A percentile compares a stretch with the other conserved stretches of the same genome.
Evolutionary conservation across 2,888 invertebrate genomes (phyloP).

Genomic region (Watsonalla binaria): DNA sequence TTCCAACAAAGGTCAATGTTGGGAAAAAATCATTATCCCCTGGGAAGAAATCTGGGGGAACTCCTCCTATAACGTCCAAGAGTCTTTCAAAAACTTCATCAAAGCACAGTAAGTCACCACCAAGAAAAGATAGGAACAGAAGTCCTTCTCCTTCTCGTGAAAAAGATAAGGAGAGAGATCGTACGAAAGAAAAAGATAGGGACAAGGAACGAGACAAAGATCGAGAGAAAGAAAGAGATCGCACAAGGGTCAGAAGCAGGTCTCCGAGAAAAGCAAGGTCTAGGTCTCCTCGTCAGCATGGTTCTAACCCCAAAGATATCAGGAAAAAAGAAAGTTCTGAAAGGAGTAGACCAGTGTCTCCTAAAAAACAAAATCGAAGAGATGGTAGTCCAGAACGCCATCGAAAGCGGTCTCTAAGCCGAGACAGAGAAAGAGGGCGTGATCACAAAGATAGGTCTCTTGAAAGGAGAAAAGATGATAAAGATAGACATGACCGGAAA

Average conservation of each 20-base stretch:
- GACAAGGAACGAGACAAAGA: constrained; percentile 68
- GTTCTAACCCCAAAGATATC: constrained; percentile 52
- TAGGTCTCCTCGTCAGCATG: constrained; percentile 59
- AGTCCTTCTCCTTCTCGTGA: constrained; percentile 59
- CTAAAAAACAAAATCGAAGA: constrained; percentile 62
- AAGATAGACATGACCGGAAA: constrained; percentile 81
- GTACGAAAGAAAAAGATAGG: constrained; percentile 58
- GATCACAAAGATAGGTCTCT: constrained; percentile 71
- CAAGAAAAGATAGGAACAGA: constrained; percentile 63
- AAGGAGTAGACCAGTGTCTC: constrained; percentile 70
- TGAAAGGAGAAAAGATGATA: constrained; percentile 74
- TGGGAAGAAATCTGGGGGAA: constrained; percentile 71
- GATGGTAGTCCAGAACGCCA: constrained; percentile 65
- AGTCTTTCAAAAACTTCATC: constrained; percentile 51
- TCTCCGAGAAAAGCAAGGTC: constrained; percentile 69
- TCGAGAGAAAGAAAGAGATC: constrained; percentile 75
- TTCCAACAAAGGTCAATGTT: constrained; percentile 49
- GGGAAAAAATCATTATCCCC: constrained; percentile 73
- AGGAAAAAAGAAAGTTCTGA: constrained; percentile 71
- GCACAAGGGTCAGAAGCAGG: constrained; percentile 69
- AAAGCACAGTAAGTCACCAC: constrained; percentile 70
- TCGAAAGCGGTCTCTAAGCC: constrained; percentile 59
- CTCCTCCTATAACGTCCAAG: constrained; percentile 71
- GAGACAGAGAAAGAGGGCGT: constrained; percentile 75
- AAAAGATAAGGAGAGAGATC: constrained; percentile 72